Conservation (phyloP, 2,797 vertebrate species). For the Cossypha niveicapilla region DNA sequence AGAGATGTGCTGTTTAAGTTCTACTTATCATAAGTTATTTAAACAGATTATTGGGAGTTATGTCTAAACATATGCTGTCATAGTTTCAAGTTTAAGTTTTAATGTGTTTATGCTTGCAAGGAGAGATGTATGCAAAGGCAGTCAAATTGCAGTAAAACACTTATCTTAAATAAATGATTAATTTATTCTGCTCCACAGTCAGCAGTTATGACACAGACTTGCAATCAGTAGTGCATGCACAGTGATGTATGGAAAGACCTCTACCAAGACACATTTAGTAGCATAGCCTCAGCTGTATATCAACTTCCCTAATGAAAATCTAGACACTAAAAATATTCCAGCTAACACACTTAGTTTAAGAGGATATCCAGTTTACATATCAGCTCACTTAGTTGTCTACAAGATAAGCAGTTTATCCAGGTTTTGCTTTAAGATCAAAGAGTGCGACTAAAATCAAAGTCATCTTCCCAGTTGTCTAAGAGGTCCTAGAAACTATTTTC, state of each 20-base stretch:
- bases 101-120: neutral
- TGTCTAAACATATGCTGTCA: neutral
- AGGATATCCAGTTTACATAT: neutral
- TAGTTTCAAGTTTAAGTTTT: conserved; percentile 12
- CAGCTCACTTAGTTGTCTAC: neutral
- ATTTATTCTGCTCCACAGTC: neutral
- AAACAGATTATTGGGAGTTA: conserved; percentile 15
- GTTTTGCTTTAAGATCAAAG: neutral
- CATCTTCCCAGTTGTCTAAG: neutral
- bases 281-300: neutral
- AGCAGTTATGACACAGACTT: neutral
- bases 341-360: neutral
- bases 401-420: neutral
- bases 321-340: neutral
- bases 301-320: neutral
- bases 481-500: neutral
- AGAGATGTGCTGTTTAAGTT: neutral
- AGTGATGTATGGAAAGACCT: neutral
- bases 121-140: neutral
- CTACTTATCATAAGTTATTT: neutral
- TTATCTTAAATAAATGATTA: neutral
- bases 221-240: neutral
- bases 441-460: neutral
- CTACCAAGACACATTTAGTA: neutral
- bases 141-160: neutral